These are phyloP conservation scores for Mycteria americana DNA, from an alignment of 2,797 vertebrate species.

Conservation along the genomic window DNA sequence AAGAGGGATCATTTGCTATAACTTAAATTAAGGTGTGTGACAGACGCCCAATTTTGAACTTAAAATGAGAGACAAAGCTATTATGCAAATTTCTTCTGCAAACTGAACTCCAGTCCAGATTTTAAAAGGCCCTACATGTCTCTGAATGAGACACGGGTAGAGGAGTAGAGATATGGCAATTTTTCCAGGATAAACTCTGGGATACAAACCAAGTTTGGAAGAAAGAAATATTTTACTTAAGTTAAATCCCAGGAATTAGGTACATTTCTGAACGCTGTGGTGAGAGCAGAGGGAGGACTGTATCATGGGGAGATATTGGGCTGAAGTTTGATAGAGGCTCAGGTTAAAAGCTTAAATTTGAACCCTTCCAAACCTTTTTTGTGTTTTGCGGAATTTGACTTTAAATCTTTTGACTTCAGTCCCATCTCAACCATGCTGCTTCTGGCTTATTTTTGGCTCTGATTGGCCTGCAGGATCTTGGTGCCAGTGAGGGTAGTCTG, in stretches of 20 bases:
- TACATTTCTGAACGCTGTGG: background rate
- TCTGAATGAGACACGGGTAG: background rate
- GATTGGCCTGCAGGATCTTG: background rate
- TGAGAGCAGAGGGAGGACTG: background rate
- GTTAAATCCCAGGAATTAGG: background rate
- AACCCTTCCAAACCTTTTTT: background rate
- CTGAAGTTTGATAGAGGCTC: background rate
- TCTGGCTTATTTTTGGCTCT: slow-evolving; percentile 9
- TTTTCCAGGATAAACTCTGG: background rate
- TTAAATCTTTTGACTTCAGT: background rate
- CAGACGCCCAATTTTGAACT: background rate
- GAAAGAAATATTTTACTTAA: background rate
- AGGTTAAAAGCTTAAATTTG: slow-evolving; percentile 19
- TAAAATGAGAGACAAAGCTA: background rate
- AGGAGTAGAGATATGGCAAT: background rate
- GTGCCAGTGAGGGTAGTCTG: background rate
- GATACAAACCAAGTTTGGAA: background rate
- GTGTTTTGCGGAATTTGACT: background rate
- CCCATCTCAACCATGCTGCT: background rate
- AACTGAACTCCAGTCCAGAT: background rate
- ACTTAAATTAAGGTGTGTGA: background rate
- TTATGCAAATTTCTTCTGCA: slow-evolving; percentile 20
- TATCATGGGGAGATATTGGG: background rate
- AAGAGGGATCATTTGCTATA: background rate
- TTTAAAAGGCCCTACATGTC: background rate